phyloP scores from a whole-genome alignment of 2,888 invertebrate genomes.

The Pristionchus japonicus region DNA sequence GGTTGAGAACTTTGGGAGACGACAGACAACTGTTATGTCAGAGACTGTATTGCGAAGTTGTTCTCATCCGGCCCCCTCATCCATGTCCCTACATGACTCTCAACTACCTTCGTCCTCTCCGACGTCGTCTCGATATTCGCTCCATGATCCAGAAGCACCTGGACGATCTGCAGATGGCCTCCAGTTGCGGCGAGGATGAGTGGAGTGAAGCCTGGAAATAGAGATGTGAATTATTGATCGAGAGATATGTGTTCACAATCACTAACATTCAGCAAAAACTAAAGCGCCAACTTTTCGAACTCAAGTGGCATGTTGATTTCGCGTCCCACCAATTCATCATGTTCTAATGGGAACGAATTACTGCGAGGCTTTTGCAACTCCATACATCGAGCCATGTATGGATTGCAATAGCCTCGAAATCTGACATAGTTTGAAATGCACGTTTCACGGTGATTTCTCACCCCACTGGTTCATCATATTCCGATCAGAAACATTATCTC shows the following conservation, averaged over 20 bases:
- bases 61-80: neutral
- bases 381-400: neutral
- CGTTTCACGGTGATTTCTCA: neutral
- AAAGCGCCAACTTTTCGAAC: neutral
- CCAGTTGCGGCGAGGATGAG: slow-evolving; percentile 96
- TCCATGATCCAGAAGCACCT: slow-evolving; percentile 90
- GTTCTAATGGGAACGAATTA: neutral
- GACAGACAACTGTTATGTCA: too few species aligned
- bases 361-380: neutral
- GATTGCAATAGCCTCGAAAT: neutral
- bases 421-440: too few species aligned
- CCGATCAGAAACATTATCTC: too few species aligned
- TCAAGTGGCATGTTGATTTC: neutral
- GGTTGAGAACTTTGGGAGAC: too few species aligned
- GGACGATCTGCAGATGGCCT: slow-evolving; percentile 90
- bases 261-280: neutral
- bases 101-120: slow-evolving; percentile 90
- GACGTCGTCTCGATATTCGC: slow-evolving; percentile 99
- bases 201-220: slow-evolving; percentile 88
- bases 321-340: neutral
- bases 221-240: neutral
- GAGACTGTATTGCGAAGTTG: neutral
- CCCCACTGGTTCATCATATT: neutral
- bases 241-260: neutral
- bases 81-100: too few species aligned